Evolutionary conservation across 2,797 vertebrate genomes (phyloP).

Genomic region (Parotocinclus haroldoi): DNA sequence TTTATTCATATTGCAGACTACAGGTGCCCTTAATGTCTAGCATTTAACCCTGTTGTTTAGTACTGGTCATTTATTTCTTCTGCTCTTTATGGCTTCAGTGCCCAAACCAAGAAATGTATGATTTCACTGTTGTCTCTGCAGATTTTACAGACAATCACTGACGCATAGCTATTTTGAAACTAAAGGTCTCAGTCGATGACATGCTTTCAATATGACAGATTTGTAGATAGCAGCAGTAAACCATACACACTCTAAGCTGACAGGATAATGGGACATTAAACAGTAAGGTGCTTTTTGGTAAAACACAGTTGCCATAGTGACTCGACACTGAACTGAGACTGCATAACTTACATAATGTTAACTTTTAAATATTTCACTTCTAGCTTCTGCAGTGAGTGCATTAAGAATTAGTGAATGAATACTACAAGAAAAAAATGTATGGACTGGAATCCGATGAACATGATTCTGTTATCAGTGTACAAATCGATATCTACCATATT

Average conservation of each 20-base stretch:
- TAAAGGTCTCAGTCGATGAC: slow-evolving; percentile 28
- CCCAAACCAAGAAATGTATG: slow-evolving; percentile 12
- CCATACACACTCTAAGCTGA: slow-evolving; percentile 4
- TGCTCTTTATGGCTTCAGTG: slow-evolving; percentile 2
- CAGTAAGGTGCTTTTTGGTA: slow-evolving; percentile 54
- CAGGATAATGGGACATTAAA: slow-evolving; percentile 52
- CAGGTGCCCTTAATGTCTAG: not conserved
- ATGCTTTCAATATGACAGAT: slow-evolving; percentile 41
- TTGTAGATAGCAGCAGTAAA: slow-evolving; percentile 49
- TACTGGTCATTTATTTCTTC: not conserved
- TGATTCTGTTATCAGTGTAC: no score
- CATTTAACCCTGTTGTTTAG: not conserved
- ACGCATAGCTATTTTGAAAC: slow-evolving; percentile 27
- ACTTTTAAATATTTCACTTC: no score
- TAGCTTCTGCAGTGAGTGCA: no score
- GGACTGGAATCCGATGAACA: no score
- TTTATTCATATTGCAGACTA: slow-evolving; percentile 23
- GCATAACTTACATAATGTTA: not conserved
- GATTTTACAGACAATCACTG: slow-evolving; percentile 18
- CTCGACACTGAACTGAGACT: slow-evolving; percentile 37
- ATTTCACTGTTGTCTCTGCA: slow-evolving; percentile 13
- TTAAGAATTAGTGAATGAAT: no score
- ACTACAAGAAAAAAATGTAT: no score
- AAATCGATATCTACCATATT: no score
- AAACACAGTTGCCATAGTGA: slow-evolving; percentile 68